A percentile compares a stretch with the other conserved stretches of the same genome.
Evolutionary conservation across 2,888 invertebrate genomes (phyloP).

Genomic region (Oasisia sp.): DNA sequence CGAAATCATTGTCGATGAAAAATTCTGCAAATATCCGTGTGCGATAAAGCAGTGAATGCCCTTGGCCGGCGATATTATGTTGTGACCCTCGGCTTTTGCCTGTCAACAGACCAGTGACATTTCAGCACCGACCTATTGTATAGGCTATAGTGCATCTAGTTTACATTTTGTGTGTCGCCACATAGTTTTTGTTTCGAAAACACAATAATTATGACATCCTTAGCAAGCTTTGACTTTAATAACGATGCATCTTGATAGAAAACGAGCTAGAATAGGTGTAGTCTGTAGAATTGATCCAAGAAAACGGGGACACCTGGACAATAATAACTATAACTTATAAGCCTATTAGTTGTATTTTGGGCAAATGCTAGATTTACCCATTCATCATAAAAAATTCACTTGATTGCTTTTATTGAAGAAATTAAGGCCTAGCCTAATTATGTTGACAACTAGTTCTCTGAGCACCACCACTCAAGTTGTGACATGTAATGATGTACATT

Average conservation of each 20-base stretch:
- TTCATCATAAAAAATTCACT: background rate
- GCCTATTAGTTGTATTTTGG: background rate
- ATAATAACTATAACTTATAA: no score
- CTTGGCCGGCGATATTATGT: slow-evolving; percentile 17
- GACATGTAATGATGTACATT: no score
- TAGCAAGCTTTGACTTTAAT: background rate
- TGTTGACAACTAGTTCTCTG: no score
- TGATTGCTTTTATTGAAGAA: background rate
- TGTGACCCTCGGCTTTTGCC: background rate
- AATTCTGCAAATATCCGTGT: background rate
- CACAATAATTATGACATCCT: background rate
- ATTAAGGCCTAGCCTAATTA: no score
- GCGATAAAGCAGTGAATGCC: slow-evolving; percentile 17
- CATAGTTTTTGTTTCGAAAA: background rate
- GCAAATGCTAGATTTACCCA: background rate
- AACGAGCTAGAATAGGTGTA: background rate
- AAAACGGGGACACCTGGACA: no score
- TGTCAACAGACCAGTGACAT: background rate
- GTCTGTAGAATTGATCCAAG: background rate
- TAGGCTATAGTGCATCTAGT: background rate
- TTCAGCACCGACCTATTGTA: background rate
- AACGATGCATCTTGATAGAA: background rate
- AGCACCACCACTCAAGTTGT: no score
- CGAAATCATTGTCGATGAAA: background rate
- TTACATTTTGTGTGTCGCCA: background rate